A percentile compares a stretch with the other conserved stretches of the same genome.
phyloP scores from a whole-genome alignment of 2,888 invertebrate species.

The Limulus polyphemus region DNA sequence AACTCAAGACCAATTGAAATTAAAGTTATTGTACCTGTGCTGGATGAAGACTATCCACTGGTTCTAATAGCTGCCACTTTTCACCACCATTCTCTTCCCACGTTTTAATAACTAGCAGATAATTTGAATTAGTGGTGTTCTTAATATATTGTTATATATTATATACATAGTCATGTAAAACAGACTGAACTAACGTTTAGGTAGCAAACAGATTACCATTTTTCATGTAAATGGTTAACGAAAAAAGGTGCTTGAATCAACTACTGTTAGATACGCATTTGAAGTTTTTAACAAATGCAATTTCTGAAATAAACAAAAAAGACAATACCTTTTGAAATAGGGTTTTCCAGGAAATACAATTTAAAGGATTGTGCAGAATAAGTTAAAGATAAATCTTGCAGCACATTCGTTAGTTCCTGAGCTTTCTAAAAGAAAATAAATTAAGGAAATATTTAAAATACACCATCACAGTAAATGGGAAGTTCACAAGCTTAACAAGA shows the following conservation, averaged over 20 bases:
- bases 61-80: constrained; percentile 31
- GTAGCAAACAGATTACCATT: too few species aligned
- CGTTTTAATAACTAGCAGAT: constrained; percentile 24
- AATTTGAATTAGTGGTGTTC: too few species aligned
- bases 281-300: neutral
- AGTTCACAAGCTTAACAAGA: too few species aligned
- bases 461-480: too few species aligned
- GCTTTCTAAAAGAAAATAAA: constrained; percentile 16
- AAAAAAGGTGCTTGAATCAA: neutral
- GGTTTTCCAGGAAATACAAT: constrained; percentile 31
- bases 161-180: too few species aligned
- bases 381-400: constrained; percentile 28
- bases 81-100: constrained; percentile 27
- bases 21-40: constrained; percentile 9
- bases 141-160: too few species aligned
- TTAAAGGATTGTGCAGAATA: constrained; percentile 29
- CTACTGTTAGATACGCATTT: neutral
- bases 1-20: neutral
- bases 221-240: too few species aligned
- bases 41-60: constrained; percentile 34
- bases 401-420: constrained; percentile 27
- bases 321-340: constrained; percentile 24
- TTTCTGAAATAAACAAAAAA: neutral
- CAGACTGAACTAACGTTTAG: too few species aligned
- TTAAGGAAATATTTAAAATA: neutral